These are phyloP conservation scores for Opisthocomus hoazin DNA, from an alignment of 2,113 vertebrate species.

Conservation along the genomic window DNA sequence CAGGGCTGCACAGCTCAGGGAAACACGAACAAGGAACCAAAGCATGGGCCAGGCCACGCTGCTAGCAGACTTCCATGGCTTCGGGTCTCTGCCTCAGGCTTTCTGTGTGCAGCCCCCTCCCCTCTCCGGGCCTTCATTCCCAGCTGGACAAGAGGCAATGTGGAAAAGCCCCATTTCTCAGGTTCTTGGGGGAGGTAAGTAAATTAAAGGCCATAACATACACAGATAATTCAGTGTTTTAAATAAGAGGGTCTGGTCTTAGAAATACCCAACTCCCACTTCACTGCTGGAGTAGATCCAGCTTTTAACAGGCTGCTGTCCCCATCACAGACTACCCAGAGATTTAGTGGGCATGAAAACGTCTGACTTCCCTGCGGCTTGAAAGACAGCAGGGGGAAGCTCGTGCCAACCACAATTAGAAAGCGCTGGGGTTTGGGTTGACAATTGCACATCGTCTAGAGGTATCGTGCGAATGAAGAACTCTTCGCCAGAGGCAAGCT, in stretches of 20 bases:
- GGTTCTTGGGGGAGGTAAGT: not conserved
- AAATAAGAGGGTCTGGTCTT: not conserved
- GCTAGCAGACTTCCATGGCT: rapidly evolving
- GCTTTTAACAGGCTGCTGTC: not conserved
- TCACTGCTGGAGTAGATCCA: not conserved
- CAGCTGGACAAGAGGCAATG: not conserved
- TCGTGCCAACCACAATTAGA: not conserved
- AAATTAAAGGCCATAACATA: not conserved
- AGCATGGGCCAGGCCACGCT: not conserved
- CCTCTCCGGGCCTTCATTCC: not conserved
- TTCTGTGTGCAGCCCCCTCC: not conserved
- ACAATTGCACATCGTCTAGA: not conserved
- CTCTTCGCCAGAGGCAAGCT: constrained; percentile 4
- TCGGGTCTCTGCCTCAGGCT: not conserved
- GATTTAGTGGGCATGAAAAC: not conserved
- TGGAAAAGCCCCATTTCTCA: not conserved
- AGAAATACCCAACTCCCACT: not conserved
- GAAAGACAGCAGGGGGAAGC: not conserved
- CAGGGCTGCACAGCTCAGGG: not conserved
- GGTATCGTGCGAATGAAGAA: rapidly evolving
- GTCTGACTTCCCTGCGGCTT: not conserved
- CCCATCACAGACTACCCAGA: not conserved
- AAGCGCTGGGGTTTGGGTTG: not conserved
- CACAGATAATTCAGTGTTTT: rapidly evolving
- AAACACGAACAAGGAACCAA: rapidly evolving